Conservation (phyloP, 2,888 invertebrate species). For the Muschampia plurimacula region DNA sequence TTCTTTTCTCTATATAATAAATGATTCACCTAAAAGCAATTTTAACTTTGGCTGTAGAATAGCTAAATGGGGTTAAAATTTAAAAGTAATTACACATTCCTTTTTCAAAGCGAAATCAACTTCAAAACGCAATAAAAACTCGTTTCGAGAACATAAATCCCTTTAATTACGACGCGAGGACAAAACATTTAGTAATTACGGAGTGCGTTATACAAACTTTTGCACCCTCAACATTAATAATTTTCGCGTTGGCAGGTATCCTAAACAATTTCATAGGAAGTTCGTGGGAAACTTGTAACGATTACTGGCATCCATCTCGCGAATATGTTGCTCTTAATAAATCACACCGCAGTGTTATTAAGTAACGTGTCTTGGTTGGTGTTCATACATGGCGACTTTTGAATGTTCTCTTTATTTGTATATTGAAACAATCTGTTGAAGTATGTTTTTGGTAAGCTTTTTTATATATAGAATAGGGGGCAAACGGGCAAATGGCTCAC, state of each 20-base stretch:
- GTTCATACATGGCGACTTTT: constrained; percentile 30
- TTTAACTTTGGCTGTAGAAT: background rate
- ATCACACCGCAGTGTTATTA: constrained; percentile 49
- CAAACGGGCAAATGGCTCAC: no score
- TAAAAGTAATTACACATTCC: background rate
- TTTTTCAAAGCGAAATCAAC: constrained; percentile 2
- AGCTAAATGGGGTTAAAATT: background rate
- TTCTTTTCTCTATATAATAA: no score
- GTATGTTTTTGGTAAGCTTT: no score
- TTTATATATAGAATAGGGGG: no score
- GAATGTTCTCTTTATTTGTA: background rate
- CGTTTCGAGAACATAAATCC: constrained; percentile 12
- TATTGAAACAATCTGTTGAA: background rate
- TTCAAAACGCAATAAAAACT: constrained; percentile 32
- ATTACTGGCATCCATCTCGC: constrained; percentile 49
- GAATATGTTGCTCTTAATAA: constrained; percentile 50
- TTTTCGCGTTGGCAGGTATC: constrained; percentile 40
- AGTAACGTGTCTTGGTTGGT: constrained; percentile 38
- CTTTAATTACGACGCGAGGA: constrained; percentile 33
- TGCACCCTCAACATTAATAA: constrained; percentile 39
- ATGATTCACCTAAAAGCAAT: background rate
- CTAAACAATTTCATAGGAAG: constrained; percentile 41
- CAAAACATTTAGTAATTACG: constrained; percentile 36
- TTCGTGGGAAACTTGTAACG: constrained; percentile 43
- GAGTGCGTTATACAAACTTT: constrained; percentile 28